Conservation (phyloP, 1,140 invertebrate genomes). For the Penaeus vannamei region DNA sequence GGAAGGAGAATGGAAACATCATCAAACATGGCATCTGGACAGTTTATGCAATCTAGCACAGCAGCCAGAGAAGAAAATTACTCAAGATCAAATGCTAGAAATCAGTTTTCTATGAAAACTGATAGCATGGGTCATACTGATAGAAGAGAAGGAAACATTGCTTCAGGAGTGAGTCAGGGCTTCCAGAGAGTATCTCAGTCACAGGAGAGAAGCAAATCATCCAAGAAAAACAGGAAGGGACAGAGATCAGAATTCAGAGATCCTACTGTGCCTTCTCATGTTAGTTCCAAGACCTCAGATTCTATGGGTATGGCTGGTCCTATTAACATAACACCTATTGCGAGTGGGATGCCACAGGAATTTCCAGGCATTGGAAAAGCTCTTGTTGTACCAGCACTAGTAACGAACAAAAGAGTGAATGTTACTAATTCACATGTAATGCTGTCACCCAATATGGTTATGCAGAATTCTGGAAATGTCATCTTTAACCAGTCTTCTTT, state of each 20-base stretch:
- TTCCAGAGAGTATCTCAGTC: too few relatives aligned
- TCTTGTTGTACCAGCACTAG: conserved; percentile 46
- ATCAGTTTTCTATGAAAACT: too few relatives aligned
- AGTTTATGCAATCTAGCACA: background rate
- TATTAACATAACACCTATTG: conserved; percentile 53
- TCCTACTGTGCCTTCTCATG: background rate
- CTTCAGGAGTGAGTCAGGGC: too few relatives aligned
- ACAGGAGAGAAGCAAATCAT: too few relatives aligned
- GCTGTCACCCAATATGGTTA: conserved; percentile 13
- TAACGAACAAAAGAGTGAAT: conserved; percentile 13
- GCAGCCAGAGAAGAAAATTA: too few relatives aligned
- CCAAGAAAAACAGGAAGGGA: too few relatives aligned
- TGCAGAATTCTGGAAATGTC: conserved; percentile 2
- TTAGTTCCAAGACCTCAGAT: background rate
- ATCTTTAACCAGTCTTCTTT: too few relatives aligned
- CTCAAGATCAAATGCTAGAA: too few relatives aligned
- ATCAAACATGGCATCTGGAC: background rate
- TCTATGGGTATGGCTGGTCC: background rate
- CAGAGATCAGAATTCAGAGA: background rate
- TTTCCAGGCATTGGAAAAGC: conserved; percentile 52
- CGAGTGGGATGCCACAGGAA: conserved; percentile 38
- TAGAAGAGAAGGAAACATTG: too few relatives aligned
- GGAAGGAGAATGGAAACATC: conserved; percentile 32
- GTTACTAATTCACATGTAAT: conserved; percentile 43
- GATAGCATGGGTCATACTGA: too few relatives aligned